Conservation (phyloP, 2,888 invertebrate genomes). For the Agrotis exclamationis region DNA sequence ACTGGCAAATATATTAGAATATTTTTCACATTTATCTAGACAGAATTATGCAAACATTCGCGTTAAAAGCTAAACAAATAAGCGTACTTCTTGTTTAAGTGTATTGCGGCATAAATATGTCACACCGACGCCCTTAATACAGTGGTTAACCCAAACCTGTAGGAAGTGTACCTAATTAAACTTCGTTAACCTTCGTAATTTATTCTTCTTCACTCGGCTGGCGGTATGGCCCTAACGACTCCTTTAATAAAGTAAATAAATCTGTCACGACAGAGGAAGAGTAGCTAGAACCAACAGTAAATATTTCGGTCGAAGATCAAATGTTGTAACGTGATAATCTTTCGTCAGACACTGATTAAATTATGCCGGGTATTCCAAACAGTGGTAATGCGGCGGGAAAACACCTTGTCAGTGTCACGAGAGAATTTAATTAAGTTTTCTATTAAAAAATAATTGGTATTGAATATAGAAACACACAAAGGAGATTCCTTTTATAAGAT, state of each 20-base stretch:
- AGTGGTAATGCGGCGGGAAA: constrained; percentile 43
- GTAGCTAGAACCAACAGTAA: constrained; percentile 18
- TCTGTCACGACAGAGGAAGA: constrained; percentile 49
- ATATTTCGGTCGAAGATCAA: constrained; percentile 56
- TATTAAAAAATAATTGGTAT: constrained; percentile 57
- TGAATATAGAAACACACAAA: constrained; percentile 52
- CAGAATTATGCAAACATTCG: background rate
- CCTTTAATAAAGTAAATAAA: constrained; percentile 58
- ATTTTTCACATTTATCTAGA: constrained; percentile 9
- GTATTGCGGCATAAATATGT: constrained; percentile 44
- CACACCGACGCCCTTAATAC: constrained; percentile 30
- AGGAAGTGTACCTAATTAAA: constrained; percentile 55
- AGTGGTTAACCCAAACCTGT: constrained; percentile 44
- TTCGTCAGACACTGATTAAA: constrained; percentile 56
- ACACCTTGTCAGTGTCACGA: constrained; percentile 62
- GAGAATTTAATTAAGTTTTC: constrained; percentile 61
- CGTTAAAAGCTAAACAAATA: constrained; percentile 30
- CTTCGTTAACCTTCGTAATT: constrained; percentile 57
- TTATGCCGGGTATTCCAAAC: constrained; percentile 53
- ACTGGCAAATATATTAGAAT: constrained; percentile 10
- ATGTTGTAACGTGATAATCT: constrained; percentile 50
- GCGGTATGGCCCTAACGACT: constrained; percentile 43
- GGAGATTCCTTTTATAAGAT: constrained; percentile 38
- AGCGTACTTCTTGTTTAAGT: constrained; percentile 25
- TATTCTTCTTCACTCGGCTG: constrained; percentile 52